Conservation (phyloP, 2,888 invertebrate species). For the Phragmatobia fuliginosa region DNA sequence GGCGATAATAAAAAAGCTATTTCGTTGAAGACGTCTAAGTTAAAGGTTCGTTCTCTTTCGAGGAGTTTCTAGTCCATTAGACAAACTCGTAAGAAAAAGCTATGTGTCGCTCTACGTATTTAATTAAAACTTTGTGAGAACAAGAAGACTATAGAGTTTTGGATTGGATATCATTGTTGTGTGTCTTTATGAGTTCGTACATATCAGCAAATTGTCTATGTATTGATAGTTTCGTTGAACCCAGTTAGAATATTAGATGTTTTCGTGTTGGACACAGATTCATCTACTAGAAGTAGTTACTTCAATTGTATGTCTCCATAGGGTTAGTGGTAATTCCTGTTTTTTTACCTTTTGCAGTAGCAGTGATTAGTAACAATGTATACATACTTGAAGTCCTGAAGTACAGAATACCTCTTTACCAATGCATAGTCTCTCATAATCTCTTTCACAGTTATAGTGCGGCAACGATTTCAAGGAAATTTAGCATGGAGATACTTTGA, state of each 20-base stretch:
- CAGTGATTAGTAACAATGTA: no score
- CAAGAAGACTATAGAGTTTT: constrained; percentile 41
- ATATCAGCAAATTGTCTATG: constrained; percentile 33
- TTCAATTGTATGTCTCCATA: background rate
- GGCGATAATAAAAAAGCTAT: background rate
- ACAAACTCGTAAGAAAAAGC: constrained; percentile 60
- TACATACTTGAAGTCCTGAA: no score
- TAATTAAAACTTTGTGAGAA: constrained; percentile 79
- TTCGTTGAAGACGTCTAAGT: background rate
- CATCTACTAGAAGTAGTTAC: background rate
- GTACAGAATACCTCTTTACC: no score
- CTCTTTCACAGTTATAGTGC: no score
- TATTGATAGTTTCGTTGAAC: constrained; percentile 47
- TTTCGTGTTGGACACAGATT: background rate
- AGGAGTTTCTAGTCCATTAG: constrained; percentile 51
- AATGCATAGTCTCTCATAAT: no score
- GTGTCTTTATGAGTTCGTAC: constrained; percentile 40
- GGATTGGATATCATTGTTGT: constrained; percentile 44
- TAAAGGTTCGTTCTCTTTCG: constrained; percentile 13
- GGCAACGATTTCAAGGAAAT: no score
- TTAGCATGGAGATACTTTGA: no score
- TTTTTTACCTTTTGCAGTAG: no score
- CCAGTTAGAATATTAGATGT: constrained; percentile 6
- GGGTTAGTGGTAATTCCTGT: background rate
- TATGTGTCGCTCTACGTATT: constrained; percentile 63